A percentile compares a stretch with the other conserved stretches of the same genome.
These are phyloP conservation scores for Acipenser ruthenus DNA, from an alignment of 2,797 vertebrate genomes.

Conservation along the genomic window DNA sequence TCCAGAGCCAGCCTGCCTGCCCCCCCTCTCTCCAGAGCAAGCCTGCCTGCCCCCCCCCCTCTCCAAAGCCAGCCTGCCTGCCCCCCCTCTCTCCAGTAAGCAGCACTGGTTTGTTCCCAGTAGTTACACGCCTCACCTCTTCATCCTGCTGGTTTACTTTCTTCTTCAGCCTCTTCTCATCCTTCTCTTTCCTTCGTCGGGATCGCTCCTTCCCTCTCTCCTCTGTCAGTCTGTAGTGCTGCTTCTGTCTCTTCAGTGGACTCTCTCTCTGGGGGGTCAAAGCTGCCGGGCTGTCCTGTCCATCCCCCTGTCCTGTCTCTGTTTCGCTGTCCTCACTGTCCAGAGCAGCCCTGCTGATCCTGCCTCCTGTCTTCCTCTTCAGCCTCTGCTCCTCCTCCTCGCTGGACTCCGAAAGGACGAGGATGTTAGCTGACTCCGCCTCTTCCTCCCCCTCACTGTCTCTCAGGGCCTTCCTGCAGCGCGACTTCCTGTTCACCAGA, in stretches of 20 bases:
- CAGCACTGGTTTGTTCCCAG: not conserved
- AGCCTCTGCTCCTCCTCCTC: conserved; percentile 35
- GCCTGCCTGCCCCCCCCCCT: conserved; percentile 2
- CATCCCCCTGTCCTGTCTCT: conserved; percentile 38
- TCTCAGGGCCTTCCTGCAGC: conserved; percentile 60
- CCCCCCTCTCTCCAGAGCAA: no score
- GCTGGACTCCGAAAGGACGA: conserved; percentile 50
- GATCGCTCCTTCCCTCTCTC: conserved; percentile 50
- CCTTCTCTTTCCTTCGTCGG: conserved; percentile 51
- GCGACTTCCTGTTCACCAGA: conserved; percentile 59
- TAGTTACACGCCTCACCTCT: conserved; percentile 30
- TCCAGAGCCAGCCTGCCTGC: no score
- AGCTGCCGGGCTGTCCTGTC: conserved; percentile 17
- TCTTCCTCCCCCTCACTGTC: conserved; percentile 70
- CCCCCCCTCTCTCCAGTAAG: conserved; percentile 23
- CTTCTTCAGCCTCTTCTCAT: conserved; percentile 52
- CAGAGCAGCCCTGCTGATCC: conserved; percentile 37
- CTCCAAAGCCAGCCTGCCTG: no score
- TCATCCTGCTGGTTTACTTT: conserved; percentile 40
- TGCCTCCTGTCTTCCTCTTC: conserved; percentile 36
- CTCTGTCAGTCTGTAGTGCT: not conserved
- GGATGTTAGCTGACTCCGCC: conserved; percentile 31
- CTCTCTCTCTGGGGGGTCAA: conserved; percentile 15
- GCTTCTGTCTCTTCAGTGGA: conserved; percentile 9
- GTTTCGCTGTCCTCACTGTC: conserved; percentile 63